Evolutionary conservation across 2,113 vertebrate genomes (phyloP), one percentile per base, ranked within the genome.

Genomic region (Antennarius striatus): DNA sequence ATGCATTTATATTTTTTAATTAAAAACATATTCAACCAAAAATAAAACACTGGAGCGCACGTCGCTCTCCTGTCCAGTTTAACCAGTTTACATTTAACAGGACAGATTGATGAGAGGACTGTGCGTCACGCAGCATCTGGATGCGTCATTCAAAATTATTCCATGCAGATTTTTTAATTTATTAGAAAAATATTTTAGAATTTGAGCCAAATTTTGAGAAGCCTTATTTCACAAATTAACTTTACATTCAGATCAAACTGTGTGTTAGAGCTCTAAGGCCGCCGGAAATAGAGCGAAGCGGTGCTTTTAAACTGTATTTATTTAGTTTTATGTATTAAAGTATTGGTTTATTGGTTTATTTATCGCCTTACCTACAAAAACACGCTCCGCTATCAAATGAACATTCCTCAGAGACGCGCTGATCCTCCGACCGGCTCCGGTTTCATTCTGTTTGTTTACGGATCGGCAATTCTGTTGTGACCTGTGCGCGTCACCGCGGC

Each of bases 371-470:
- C 39, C 30, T 39, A 13, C 14, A 30, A 66, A 71, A 69, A 72
- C 67, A 57, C 14, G 16, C 52, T 40, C 0, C 15, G 30, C 58
- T 17, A 16, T 59, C 63, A 70, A 39, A 78, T 86, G 15, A 83
- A 72, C 75, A 89, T 89, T 90, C 87, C 85, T 39, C 10, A 0
- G 63, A 45, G 45, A 52, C 71, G 72, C 58, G 12, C 9, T 49
- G 57, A 57, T 56, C 32, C 52, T 11, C 1, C 17, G 46, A 3
- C 4, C 68, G 65, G 74, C 47, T 91, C 79, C 14, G 11, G 72
- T 89, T 88, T 84, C 90, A 84, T 3, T 46, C 68, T 74, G 77
- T 85, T 61, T 86, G 81, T 88, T 90, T 87, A 51, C 72, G 71
- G 75, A 77, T 86, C 77, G 67, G 83, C 53, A 42, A 72, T 71